Base-by-base conservation (phyloP, 2,113 vertebrate genomes). In the Antennarius striatus region DNA sequence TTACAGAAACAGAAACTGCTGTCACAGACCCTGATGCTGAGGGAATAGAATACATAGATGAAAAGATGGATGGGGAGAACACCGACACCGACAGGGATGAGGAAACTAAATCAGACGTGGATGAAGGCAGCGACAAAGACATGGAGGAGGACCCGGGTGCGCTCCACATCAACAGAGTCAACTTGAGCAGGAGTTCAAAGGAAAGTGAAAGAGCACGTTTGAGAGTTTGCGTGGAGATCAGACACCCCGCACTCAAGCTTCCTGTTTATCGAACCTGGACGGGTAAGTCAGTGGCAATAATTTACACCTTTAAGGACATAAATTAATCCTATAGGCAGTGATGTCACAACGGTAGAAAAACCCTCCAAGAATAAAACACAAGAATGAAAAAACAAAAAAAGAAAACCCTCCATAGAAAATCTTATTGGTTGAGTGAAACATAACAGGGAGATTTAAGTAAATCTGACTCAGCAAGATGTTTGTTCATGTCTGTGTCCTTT, bases 211-310 rank as follows among this genome's bases (percentile, higher is more conserved):
- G 57, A 10, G 62, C 77, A 2, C 32, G 63, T 32, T 28, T 93
- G 43, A 86, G 85, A 72, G 92, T 94, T 6, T 81, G 79, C 10
- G 87, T 93, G 66, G 92, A 93, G 69, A 80, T 94, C 68, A 85
- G 71, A 32, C 92, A 94, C 80, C 88, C 92, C 5, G 85, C 91
- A 13, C 84, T 94, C 49, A 56, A 63, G 42, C 69, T 92, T 71
- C 91, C 91, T 51, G 87, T 85, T 22, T 90, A 93, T 59, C 71
- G 86, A 15, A 91, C 80, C 10, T 93, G 93, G 93, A 92, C 84
- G 80, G 93, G 91, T 92, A 40, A 66, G 16, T 22, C 3, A 4
- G 14, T 28, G 12, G 28, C 50, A 42, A 69, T 15, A 43, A 36
- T 36, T 36, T 36, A 36, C 32, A 36, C 7, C 32, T 36, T 4